phyloP scores from a whole-genome alignment of 1,140 invertebrate genomes.

The Drosophila guanche region DNA sequence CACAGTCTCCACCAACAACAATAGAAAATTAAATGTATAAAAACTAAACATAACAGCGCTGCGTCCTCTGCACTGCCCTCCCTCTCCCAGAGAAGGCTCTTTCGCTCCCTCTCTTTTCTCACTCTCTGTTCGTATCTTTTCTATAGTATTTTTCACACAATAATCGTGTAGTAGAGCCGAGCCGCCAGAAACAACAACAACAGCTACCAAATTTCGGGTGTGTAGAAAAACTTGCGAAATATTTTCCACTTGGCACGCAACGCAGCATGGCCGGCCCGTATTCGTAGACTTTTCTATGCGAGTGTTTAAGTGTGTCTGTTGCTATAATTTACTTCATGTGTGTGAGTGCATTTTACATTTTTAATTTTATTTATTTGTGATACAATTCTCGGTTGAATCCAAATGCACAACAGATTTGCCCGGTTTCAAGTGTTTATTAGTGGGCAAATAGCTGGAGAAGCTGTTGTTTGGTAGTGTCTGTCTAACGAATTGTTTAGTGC shows the following conservation, averaged over 20 bases:
- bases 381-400: slow-evolving; percentile 60
- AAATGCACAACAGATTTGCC: no score
- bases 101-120: no score
- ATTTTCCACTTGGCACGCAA: slow-evolving; percentile 81
- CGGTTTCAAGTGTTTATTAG: no score
- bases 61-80: slow-evolving; percentile 10
- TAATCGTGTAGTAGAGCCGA: slow-evolving; percentile 61
- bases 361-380: slow-evolving; percentile 79
- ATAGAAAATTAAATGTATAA: slow-evolving; percentile 67
- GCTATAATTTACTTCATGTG: slow-evolving; percentile 1
- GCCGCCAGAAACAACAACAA: slow-evolving; percentile 20
- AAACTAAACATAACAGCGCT: slow-evolving; percentile 71
- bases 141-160: slow-evolving; percentile 73
- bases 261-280: slow-evolving; percentile 59
- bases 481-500: slow-evolving; percentile 19
- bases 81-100: slow-evolving; percentile 1
- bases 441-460: no score
- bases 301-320: no score
- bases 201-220: neutral
- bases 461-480: no score
- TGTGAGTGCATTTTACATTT: slow-evolving; percentile 72
- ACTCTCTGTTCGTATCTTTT: slow-evolving; percentile 3
- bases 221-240: slow-evolving; percentile 79
- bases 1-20: slow-evolving; percentile 48
- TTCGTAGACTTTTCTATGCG: no score